Evolutionary conservation across 1,140 invertebrate species (phyloP), one percentile per base, ranked within the genome.

Genomic region (Anagrus nilaparvatae): DNA sequence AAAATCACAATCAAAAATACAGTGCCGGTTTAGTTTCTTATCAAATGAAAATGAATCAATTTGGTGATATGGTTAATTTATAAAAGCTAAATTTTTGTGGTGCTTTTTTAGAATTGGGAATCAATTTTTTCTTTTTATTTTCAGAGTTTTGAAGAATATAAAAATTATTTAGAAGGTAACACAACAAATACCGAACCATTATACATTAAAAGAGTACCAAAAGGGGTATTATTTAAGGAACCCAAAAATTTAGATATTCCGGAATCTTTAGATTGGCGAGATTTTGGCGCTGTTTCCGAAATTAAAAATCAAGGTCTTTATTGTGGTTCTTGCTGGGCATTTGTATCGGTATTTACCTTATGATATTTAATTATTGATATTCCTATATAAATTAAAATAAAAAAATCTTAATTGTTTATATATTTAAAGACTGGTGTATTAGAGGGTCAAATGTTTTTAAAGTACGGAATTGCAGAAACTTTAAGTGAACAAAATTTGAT

Each of bases 401-500:
- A 19, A 9, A 4, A 13, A 12, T 34, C 21, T 20, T 9, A 17
- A 20, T 31, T 39, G 18, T 39, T 48, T 46, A 48, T 39, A 53
- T 54, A 20, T 50, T 61, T 63, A n/a, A 56, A 88, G 81, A 97
- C 91, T 47, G 96, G 94, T 17, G 71, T 95, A 1, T 68, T 99
- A 16, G 96, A 99, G 73, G 94, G 87, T 10, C 95, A 98, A 67
- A 84, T 95, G 63, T 95, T 86, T 67, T 78, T 89, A 45, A 80
- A 85, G 59, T 80, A 75, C 17, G 85, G 84, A 30, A 75, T 79
- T 47, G 71, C 99, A 10, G 76, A 92, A 5, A 91, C 89, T 3
- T 75, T 99, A 0, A 95, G 89, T 49, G 95, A 98, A 70, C 95
- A 99, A 72, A 97, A 98, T 63, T 70, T 99, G 27, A 75, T 99